A percentile compares a stretch with the other conserved stretches of the same genome.
Evolutionary conservation across 2,113 vertebrate genomes (phyloP).

Genomic region (Hyaena hyaena): DNA sequence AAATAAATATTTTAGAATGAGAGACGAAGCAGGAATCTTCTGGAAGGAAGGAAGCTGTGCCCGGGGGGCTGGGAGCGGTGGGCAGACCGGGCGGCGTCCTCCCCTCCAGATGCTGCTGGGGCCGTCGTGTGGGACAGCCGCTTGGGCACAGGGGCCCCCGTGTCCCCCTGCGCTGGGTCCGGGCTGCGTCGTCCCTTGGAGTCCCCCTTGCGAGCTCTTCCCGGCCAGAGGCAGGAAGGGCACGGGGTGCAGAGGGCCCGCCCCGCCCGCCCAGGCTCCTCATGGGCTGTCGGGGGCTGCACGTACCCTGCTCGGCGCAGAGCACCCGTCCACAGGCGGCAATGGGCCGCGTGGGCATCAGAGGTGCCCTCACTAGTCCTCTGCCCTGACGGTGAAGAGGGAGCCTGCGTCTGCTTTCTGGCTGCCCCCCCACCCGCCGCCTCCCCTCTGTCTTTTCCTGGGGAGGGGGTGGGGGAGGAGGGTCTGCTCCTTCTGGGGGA

Average conservation of each 20-base stretch:
- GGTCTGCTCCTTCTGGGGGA: not conserved
- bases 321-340: fast-evolving
- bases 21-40: not conserved
- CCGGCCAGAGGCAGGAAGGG: not conserved
- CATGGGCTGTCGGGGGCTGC: not conserved
- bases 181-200: not conserved
- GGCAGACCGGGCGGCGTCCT: fast-evolving
- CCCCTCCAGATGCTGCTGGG: fast-evolving
- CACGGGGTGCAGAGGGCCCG: not conserved
- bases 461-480: fast-evolving
- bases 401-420: not conserved
- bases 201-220: no score
- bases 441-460: not conserved
- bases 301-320: fast-evolving
- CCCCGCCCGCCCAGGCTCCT: no score
- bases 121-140: fast-evolving
- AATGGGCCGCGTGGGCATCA: not conserved
- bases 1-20: not conserved
- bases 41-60: not conserved
- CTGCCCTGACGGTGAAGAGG: no score
- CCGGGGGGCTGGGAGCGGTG: not conserved
- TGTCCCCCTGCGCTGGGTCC: not conserved
- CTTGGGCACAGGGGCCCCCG: not conserved
- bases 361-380: not conserved
- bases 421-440: not conserved